Evolutionary conservation across 2,113 vertebrate species (phyloP), one percentile per base, ranked within the genome.

Genomic region (Gambusia holbrooki): DNA sequence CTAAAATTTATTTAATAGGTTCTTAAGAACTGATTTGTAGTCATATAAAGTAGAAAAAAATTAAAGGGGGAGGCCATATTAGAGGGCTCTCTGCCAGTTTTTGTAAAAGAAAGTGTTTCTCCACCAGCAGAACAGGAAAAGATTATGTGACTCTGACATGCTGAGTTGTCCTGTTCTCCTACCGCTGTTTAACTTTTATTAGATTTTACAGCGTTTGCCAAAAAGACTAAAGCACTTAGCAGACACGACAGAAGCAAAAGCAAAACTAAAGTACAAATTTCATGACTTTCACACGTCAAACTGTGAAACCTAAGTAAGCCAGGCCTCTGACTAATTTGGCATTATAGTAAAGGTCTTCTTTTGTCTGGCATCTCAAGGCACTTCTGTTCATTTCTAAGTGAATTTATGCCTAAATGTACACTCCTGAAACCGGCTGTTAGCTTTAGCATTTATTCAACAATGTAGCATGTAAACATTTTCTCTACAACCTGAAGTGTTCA

Each of bases 171-270:
- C 37, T 75, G 81, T 76, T 29, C 62, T 81, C 80, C 68, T 60
- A 30, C 63, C 76, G 32, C 71, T 72, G 62, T 80, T 84, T 81
- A 81, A 88, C 83, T 79, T 89, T 89, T 83, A 87, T 77, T 84
- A 68, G 75, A 62, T 78, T 84, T 86, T 72, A 75, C 17, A 7
- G 15, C 6, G 32, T 61, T 61, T 60, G 82, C 86, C 88, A 86
- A 62, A 83, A 80, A 35, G 58, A 79, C 64, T 75, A 71, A 82
- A 84, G 82, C 76, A 71, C 75, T 80, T 42, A 71, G 74, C 69
- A 81, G 75, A 88, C 76, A 28, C 77, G 2, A 22, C 75, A 48
- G 66, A 79, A 30, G 68, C 69, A 76, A 71, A 83, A 85, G 73
- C 61, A 68, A 85, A 89, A 71, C 69, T 72, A 66, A 4, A 73